Evolutionary conservation across 2,113 vertebrate genomes (phyloP), one percentile per base, ranked within the genome.

Genomic region (Perognathus longimembris): DNA sequence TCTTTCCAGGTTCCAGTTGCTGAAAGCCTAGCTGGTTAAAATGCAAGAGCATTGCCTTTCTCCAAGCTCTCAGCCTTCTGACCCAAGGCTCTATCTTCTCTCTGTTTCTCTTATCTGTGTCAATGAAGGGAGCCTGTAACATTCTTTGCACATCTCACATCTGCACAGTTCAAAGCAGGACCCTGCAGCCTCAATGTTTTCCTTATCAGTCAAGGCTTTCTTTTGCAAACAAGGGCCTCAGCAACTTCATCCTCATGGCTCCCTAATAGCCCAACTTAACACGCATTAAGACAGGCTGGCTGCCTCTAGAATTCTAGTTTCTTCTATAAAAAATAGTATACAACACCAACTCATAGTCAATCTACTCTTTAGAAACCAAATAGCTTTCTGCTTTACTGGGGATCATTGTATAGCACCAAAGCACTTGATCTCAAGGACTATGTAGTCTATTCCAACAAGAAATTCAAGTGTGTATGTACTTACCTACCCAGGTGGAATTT

Each of bases 61-160:
- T 92, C 3, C 7, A 91, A 77, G 69, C 77, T 83, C 81, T 66
- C 69, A 75, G 89, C 81, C 87, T 94, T 91, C 89, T 0, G 15
- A 94, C 89, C 69, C 80, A 92, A 74, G 63, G 63, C 87, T 94
- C 93, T 91, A 54, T 94, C 89, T 95, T 88, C 94, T 96, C 85
- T 93, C 87, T 94, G 95, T 92, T 97, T 89, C 81, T 91, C 93
- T 96, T 96, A 96, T 96, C 95, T 95, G 66, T 92, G 95, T 95
- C 93, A 94, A 93, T 94, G 95, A 91, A 94, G 94, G 93, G 96
- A 80, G 40, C 94, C 96, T 82, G 87, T 96, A 96, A 89, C 96
- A 96, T 96, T 96, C 94, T 93, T 92, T 93, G 81, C 87, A 94
- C 95, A 96, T 95, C 91, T 96, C 59, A 6, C 91, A 93, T 96